A percentile compares a stretch with the other conserved stretches of the same genome.
phyloP scores from a whole-genome alignment of 1,140 invertebrate genomes.

The Geopemphigus sp. region DNA sequence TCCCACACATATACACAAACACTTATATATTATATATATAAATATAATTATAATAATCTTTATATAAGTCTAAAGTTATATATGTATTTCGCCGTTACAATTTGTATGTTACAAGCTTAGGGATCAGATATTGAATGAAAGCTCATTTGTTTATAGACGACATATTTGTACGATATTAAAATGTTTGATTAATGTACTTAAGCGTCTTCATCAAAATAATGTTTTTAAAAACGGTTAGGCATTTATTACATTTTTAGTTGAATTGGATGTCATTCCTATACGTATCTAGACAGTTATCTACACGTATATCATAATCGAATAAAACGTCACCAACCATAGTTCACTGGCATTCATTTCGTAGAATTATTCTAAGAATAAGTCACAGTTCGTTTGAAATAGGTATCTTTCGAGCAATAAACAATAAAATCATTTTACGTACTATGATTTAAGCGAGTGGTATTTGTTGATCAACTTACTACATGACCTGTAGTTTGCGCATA shows the following conservation, averaged over 20 bases:
- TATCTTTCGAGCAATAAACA: not conserved
- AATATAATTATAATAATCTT: no score
- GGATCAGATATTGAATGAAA: conserved; percentile 8
- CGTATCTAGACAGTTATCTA: not conserved
- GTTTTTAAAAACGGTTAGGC: not conserved
- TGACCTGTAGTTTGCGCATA: no score
- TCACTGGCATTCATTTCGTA: not conserved
- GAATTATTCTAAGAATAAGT: not conserved
- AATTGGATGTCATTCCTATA: not conserved
- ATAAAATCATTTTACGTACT: no score
- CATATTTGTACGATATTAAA: conserved; percentile 20
- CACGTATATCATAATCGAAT: not conserved
- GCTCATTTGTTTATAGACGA: not conserved
- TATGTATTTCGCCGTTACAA: not conserved
- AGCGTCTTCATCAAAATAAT: not conserved
- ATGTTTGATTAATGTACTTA: not conserved
- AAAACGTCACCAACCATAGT: not conserved
- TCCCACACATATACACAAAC: no score
- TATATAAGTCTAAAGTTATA: not conserved
- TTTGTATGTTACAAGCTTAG: not conserved
- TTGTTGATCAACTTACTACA: no score
- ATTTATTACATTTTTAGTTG: not conserved
- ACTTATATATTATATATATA: no score
- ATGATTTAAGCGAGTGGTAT: no score
- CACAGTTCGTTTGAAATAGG: not conserved